phyloP scores from a whole-genome alignment of 2,113 vertebrate species.

The Megalops atlanticus region DNA sequence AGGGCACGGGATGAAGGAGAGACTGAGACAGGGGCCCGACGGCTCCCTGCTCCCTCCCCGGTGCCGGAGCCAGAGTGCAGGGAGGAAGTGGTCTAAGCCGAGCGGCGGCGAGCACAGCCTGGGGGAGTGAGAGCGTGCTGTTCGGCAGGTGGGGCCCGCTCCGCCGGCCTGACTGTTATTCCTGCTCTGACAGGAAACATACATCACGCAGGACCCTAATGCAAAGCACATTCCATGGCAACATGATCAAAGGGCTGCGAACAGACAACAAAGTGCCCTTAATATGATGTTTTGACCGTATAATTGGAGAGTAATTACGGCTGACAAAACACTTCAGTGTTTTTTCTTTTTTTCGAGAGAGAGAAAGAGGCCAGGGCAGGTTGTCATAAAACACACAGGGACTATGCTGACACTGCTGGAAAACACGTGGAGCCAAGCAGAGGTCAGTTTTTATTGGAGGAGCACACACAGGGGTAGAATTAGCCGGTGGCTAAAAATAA shows the following conservation, averaged over 20 bases:
- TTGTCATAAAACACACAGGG: constrained; percentile 55
- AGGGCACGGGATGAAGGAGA: neutral
- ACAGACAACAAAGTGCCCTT: constrained; percentile 68
- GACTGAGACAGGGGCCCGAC: neutral
- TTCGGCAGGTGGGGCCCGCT: constrained; percentile 77
- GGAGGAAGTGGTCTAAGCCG: neutral
- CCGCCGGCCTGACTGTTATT: constrained; percentile 83
- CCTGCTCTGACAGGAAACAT: constrained; percentile 87
- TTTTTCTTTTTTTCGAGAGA: constrained; percentile 22
- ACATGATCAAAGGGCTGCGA: constrained; percentile 71
- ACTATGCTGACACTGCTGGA: constrained; percentile 51
- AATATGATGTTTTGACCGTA: constrained; percentile 69
- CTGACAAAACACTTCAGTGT: constrained; percentile 69
- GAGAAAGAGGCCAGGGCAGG: constrained; percentile 44
- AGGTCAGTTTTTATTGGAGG: constrained; percentile 59
- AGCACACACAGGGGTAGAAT: constrained; percentile 43
- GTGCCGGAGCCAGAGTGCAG: neutral
- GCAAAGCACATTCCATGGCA: constrained; percentile 70
- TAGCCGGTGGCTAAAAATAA: constrained; percentile 58
- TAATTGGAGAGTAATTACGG: constrained; percentile 76
- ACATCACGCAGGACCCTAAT: constrained; percentile 78
- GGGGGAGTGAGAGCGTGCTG: constrained; percentile 73
- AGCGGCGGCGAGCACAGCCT: constrained; percentile 59
- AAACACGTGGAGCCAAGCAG: constrained; percentile 36
- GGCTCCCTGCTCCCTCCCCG: neutral